Evolutionary conservation across 2,888 invertebrate genomes (phyloP).

Genomic region (Isotomurus palustris): DNA sequence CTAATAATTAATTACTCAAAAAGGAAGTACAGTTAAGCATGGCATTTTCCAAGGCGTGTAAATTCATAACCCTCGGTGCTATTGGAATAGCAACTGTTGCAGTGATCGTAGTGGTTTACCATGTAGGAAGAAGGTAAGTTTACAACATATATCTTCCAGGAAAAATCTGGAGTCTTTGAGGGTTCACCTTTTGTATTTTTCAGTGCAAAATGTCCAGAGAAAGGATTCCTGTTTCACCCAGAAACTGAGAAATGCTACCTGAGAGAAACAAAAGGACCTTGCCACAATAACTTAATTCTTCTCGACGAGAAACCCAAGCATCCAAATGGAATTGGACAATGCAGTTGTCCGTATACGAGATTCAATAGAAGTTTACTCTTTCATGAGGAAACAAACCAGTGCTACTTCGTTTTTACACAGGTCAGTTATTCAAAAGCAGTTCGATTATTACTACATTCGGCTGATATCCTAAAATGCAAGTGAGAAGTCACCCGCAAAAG

Average conservation of each 20-base stretch:
- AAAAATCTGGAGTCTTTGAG: neutral
- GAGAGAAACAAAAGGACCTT: constrained; percentile 22
- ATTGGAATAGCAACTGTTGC: constrained; percentile 22
- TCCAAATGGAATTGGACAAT: constrained; percentile 16
- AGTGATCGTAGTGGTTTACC: constrained; percentile 20
- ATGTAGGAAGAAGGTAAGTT: constrained; percentile 17
- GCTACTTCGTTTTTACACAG: constrained; percentile 31
- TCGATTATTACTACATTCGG: no score
- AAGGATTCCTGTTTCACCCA: constrained; percentile 11
- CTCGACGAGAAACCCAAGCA: constrained; percentile 7
- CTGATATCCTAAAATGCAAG: no score
- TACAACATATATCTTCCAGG: no score
- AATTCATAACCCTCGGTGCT: constrained; percentile 22
- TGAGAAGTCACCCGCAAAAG: no score
- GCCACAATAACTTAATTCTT: constrained; percentile 16
- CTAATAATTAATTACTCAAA: no score
- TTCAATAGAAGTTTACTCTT: constrained; percentile 18
- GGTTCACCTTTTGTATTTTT: neutral
- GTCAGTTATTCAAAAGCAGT: no score
- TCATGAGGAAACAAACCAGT: constrained; percentile 10
- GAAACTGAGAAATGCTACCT: constrained; percentile 14
- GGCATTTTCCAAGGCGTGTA: constrained; percentile 25
- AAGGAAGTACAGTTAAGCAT: no score
- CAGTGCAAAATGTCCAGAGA: constrained; percentile 19
- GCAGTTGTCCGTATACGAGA: constrained; percentile 25